These are phyloP conservation scores for Choreutis nemorana DNA, from an alignment of 2,888 invertebrate species.

Conservation along the genomic window DNA sequence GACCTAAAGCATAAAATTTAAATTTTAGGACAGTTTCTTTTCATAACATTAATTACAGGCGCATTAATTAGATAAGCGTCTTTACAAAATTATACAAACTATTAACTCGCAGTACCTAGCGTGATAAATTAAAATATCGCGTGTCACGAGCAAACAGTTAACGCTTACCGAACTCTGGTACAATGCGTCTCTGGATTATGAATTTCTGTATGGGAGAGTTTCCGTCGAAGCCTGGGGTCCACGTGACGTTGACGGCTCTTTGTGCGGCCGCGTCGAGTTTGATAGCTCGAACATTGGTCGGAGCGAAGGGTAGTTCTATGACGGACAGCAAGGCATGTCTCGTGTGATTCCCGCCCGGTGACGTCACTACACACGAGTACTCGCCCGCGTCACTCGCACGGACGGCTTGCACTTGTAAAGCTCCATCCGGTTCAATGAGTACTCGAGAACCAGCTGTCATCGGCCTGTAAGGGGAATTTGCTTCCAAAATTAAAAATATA, in stretches of 20 bases:
- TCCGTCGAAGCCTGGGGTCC: slow-evolving; percentile 97
- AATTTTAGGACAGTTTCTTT: background rate
- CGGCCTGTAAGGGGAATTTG: slow-evolving; percentile 27
- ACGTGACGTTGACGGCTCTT: slow-evolving; percentile 87
- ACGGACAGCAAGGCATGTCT: slow-evolving; percentile 80
- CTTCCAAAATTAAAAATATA: no score
- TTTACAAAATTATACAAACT: no score
- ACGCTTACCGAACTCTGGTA: slow-evolving; percentile 82
- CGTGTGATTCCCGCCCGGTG: slow-evolving; percentile 93
- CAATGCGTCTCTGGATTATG: slow-evolving; percentile 89
- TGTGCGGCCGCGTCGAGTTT: slow-evolving; percentile 71
- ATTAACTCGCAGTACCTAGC: no score
- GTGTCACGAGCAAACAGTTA: no score
- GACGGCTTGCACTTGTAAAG: slow-evolving; percentile 86
- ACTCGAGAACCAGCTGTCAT: slow-evolving; percentile 73
- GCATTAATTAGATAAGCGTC: no score
- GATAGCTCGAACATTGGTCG: slow-evolving; percentile 83
- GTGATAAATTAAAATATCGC: no score
- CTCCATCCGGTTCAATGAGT: slow-evolving; percentile 81
- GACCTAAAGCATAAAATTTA: slow-evolving; percentile 60
- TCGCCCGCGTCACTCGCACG: slow-evolving; percentile 92
- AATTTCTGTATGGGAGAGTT: slow-evolving; percentile 94
- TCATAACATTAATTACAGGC: no score
- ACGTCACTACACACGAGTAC: slow-evolving; percentile 90
- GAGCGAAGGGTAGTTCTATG: slow-evolving; percentile 95